These are phyloP conservation scores for Chloroceryle aenea DNA, from an alignment of 2,113 vertebrate genomes.

Conservation along the genomic window DNA sequence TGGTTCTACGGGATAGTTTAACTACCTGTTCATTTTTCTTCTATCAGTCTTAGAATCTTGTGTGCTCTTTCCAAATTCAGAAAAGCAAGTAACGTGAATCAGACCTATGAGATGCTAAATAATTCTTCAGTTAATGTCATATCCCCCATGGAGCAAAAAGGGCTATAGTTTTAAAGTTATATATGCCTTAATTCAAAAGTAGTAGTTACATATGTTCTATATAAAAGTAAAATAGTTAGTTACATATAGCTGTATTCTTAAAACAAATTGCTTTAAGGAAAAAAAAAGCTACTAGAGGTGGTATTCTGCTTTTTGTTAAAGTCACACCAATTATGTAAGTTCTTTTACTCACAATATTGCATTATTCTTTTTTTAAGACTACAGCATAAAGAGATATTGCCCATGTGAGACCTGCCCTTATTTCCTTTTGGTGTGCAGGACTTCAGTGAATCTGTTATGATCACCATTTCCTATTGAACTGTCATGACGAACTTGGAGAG, in stretches of 20 bases:
- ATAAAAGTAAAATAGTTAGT: neutral
- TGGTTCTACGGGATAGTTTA: constrained; percentile 1
- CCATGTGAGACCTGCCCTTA: constrained; percentile 50
- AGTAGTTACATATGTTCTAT: neutral
- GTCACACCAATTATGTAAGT: neutral
- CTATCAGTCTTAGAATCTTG: constrained; percentile 59
- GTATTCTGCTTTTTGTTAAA: constrained; percentile 4
- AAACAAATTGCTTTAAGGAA: neutral
- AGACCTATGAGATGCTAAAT: constrained; percentile 42
- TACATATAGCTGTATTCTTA: neutral
- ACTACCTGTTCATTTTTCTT: constrained; percentile 39
- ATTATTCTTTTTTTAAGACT: constrained; percentile 13
- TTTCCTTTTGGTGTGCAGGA: constrained; percentile 62
- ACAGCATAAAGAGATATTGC: constrained; percentile 30
- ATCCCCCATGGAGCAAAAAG: neutral
- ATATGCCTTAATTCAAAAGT: neutral
- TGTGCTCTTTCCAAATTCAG: constrained; percentile 27
- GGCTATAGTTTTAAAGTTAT: neutral
- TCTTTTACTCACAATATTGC: neutral
- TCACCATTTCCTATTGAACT: constrained; percentile 75
- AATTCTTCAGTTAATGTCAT: constrained; percentile 41
- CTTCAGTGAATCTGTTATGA: constrained; percentile 73
- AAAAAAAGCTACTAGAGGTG: neutral
- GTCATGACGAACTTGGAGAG: constrained; percentile 74
- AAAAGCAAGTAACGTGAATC: neutral